Conservation (phyloP, 1,140 invertebrate species). For the Drosophila insularis region DNA sequence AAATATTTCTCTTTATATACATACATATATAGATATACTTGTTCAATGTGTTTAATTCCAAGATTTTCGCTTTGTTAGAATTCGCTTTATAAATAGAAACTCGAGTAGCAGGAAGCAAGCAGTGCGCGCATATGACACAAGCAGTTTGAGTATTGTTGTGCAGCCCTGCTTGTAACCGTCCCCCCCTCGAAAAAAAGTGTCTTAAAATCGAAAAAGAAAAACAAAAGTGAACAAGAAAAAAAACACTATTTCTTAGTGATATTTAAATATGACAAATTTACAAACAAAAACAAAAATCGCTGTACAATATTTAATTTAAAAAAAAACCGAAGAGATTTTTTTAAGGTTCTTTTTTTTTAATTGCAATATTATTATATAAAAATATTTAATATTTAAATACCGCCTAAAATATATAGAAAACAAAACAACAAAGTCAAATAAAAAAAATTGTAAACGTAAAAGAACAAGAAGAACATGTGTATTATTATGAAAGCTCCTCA, state of each 20-base stretch:
- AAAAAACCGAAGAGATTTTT: slow-evolving; percentile 1
- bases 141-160: not conserved
- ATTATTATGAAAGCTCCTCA: slow-evolving; percentile 47
- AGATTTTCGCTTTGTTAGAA: too few species aligned
- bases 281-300: slow-evolving; percentile 56
- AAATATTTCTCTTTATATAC: not conserved
- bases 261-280: slow-evolving; percentile 61
- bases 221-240: slow-evolving; percentile 21
- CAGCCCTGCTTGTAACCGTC: slow-evolving; percentile 14
- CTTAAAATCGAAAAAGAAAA: slow-evolving; percentile 33
- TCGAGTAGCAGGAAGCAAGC: not conserved
- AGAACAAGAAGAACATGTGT: slow-evolving; percentile 65
- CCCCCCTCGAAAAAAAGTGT: not conserved
- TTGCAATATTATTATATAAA: slow-evolving; percentile 23
- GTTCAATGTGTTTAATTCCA: not conserved
- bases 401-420: slow-evolving; percentile 50
- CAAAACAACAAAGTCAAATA: slow-evolving; percentile 29
- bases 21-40: not conserved
- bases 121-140: not conserved
- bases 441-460: slow-evolving; percentile 60
- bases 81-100: not conserved
- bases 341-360: not conserved
- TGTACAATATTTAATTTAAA: slow-evolving; percentile 17
- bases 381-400: slow-evolving; percentile 70
- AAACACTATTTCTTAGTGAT: slow-evolving; percentile 65